These are phyloP conservation scores for Pseudanteris insignis DNA, from an alignment of 2,888 invertebrate species.

Conservation along the genomic window DNA sequence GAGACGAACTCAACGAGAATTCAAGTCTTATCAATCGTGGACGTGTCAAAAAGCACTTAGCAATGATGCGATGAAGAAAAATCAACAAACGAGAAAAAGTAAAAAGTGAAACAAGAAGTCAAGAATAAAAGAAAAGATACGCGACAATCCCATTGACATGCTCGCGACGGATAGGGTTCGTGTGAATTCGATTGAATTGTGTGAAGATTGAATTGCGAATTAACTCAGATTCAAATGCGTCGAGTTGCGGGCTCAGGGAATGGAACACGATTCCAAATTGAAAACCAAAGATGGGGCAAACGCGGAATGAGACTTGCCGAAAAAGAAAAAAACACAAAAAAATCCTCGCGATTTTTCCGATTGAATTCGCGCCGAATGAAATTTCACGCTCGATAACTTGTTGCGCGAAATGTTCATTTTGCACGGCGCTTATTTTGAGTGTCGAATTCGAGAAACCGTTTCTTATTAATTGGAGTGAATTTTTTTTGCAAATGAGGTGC, in stretches of 20 bases:
- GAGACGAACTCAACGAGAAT: too few species aligned
- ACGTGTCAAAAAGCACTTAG: slow-evolving; percentile 42
- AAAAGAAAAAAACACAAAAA: too few species aligned
- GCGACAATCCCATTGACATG: slow-evolving; percentile 16
- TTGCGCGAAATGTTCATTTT: background rate
- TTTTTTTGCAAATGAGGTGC: too few species aligned
- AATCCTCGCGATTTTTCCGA: too few species aligned
- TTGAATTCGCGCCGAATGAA: background rate
- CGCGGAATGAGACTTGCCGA: too few species aligned
- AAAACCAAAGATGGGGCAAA: background rate
- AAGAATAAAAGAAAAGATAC: slow-evolving; percentile 5
- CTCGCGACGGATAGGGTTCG: slow-evolving; percentile 10
- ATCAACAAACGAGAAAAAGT: slow-evolving; percentile 7
- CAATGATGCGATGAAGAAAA: slow-evolving; percentile 17
- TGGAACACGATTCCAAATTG: background rate
- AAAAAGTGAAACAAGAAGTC: background rate
- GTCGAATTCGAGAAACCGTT: too few species aligned
- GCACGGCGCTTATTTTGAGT: too few species aligned
- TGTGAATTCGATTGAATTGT: slow-evolving; percentile 11
- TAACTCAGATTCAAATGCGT: slow-evolving; percentile 25
- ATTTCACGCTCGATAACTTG: too few species aligned
- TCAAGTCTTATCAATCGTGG: slow-evolving; percentile 38
- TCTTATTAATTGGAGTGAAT: too few species aligned
- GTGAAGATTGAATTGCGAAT: slow-evolving; percentile 27
- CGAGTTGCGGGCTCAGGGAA: background rate